Percentiles rank a stretch among this genome's conserved stretches.
These are phyloP conservation scores for Danio kyathit DNA, from an alignment of 2,797 vertebrate genomes.

Conservation along the genomic window DNA sequence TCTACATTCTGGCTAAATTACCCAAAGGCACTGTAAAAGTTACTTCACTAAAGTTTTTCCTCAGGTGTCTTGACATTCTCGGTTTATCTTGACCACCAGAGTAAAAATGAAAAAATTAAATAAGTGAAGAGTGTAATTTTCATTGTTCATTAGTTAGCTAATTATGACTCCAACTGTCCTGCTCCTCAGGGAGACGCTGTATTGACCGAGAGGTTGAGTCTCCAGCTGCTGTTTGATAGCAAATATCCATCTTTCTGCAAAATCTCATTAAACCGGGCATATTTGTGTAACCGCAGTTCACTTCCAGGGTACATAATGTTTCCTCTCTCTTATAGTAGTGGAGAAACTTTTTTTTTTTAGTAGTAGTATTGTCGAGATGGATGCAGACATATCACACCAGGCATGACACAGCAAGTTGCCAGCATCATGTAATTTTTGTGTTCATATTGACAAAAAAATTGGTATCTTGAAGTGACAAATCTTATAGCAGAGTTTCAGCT, in stretches of 20 bases:
- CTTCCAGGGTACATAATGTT: conserved; percentile 27
- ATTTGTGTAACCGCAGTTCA: conserved; percentile 48
- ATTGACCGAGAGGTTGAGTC: conserved; percentile 74
- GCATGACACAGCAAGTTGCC: neutral
- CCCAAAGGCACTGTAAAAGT: conserved; percentile 22
- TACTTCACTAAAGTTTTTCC: conserved; percentile 37
- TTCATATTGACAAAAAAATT: neutral
- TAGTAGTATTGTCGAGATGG: neutral
- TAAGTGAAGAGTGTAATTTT: conserved; percentile 67
- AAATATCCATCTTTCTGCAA: conserved; percentile 73
- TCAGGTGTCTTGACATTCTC: conserved; percentile 47
- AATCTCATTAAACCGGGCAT: conserved; percentile 52
- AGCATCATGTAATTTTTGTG: neutral
- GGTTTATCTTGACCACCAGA: conserved; percentile 54
- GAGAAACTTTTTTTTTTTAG: neutral
- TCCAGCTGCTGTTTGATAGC: conserved; percentile 76
- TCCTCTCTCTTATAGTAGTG: neutral
- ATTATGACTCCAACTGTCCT: conserved; percentile 78
- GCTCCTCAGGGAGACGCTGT: conserved; percentile 71
- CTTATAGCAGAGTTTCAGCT: conserved; percentile 1
- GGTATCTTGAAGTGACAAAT: neutral
- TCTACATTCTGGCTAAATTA: conserved; percentile 19
- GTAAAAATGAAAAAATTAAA: conserved; percentile 19
- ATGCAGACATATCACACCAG: neutral
- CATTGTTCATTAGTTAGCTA: conserved; percentile 80